Evolutionary conservation across 2,888 invertebrate species (phyloP), one percentile per base, ranked within the genome.

Genomic region (Kryphioiulus occultus): DNA sequence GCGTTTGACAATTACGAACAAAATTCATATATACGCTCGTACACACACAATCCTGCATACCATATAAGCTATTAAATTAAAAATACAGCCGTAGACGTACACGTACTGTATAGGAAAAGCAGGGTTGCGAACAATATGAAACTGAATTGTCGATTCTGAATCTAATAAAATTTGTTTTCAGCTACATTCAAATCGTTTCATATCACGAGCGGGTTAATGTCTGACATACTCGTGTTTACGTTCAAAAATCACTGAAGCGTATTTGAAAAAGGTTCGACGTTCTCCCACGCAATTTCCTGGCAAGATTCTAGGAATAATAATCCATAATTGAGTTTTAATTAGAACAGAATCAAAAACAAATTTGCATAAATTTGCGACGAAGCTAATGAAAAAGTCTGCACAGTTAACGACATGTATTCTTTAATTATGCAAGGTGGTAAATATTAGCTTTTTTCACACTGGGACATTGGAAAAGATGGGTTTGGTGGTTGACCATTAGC

Each of bases 201-300:
- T 59, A 19, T n/a, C 59, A 19, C 19, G 19, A 4, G 22, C n/a
- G 59, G 59, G 59, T 59, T 59, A 59, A 59, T 59, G 59, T 59
- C 59, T 59, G 59, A n/a, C 59, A 59, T n/a, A 59, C 19, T 59
- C 59, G 19, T 59, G 59, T 59, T 59, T 59, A 59, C n/a, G n/a
- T 59, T n/a, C 59, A n/a, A 59, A 59, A 59, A 59, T 59, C 59
- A n/a, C 59, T 59, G 59, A 59, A 59, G 59, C 59, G 22, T 2
- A 59, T 59, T 59, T 19, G n/a, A 59, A 59, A 59, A 59, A 59
- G 59, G 59, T 59, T 59, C 59, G n/a, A 59, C n/a, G 59, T n/a
- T 59, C 59, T 59, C 59, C 59, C 59, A 59, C 59, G 59, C 59
- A n/a, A 59, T 59, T 59, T 59, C 59, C 59, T 59, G 59, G 59